A percentile compares a stretch with the other conserved stretches of the same genome.
Conservation (phyloP, 2,113 vertebrate genomes). For the Hylia prasina region DNA sequence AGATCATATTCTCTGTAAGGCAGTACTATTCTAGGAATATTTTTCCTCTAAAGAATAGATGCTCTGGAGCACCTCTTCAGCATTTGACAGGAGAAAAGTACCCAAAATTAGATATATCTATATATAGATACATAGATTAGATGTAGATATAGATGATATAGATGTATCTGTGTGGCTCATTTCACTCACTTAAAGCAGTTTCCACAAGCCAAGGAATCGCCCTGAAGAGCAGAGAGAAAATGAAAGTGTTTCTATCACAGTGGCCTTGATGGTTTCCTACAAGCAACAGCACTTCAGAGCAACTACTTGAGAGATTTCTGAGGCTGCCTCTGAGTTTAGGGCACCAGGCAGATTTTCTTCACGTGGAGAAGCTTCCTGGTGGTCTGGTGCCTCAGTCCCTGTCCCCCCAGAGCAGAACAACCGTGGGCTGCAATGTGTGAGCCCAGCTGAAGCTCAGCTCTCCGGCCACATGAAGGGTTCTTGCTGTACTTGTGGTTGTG, state of each 20-base stretch:
- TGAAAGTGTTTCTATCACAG: not conserved
- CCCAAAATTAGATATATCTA: not conserved
- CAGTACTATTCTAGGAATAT: not conserved
- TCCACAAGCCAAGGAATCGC: not conserved
- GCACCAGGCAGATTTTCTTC: not conserved
- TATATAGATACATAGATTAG: too few relatives aligned
- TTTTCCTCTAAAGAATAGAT: not conserved
- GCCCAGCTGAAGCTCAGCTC: not conserved
- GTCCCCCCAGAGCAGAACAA: not conserved
- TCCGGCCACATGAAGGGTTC: not conserved
- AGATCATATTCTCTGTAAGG: not conserved
- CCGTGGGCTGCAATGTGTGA: rapidly evolving
- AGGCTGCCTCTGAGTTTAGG: not conserved
- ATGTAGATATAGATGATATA: too few relatives aligned
- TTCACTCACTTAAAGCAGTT: not conserved
- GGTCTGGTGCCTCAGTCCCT: not conserved
- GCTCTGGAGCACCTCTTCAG: not conserved
- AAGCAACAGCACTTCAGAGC: not conserved
- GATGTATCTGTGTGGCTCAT: not conserved
- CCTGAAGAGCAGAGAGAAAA: not conserved
- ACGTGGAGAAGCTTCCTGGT: not conserved
- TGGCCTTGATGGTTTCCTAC: not conserved
- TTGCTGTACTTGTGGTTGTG: not conserved
- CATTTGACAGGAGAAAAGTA: not conserved
- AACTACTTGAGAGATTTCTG: not conserved